These are phyloP conservation scores for Anas capensis DNA, from an alignment of 2,797 vertebrate genomes.

Conservation along the genomic window DNA sequence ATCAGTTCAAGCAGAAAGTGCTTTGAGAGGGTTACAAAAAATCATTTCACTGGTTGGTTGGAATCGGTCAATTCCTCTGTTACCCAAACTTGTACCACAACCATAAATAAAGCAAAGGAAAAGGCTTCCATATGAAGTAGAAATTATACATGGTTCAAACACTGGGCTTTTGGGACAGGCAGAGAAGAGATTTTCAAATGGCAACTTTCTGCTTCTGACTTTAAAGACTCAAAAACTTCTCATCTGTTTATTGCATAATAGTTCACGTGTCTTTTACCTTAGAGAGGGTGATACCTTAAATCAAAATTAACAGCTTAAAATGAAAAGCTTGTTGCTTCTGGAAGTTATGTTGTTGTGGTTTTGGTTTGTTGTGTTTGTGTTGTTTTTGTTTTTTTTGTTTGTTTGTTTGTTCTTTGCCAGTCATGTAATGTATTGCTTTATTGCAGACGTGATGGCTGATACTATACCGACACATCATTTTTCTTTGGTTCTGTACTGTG, in stretches of 20 bases:
- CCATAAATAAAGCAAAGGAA: neutral
- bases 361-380: neutral
- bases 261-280: neutral
- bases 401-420: neutral
- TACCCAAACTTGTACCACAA: neutral
- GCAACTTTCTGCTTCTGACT: neutral
- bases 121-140: neutral
- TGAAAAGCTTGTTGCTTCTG: neutral
- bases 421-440: neutral
- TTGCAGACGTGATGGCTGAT: neutral
- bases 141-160: neutral
- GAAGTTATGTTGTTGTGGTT: accelerated
- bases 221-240: neutral
- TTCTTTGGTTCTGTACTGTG: neutral
- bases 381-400: no score
- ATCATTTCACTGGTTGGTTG: neutral
- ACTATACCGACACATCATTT: neutral
- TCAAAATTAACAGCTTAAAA: neutral
- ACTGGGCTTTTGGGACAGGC: neutral
- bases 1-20: neutral
- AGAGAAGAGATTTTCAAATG: neutral
- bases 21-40: neutral
- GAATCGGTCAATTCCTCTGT: neutral
- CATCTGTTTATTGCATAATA: neutral
- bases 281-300: neutral